Conservation (phyloP, 2,797 vertebrate genomes). For the Enteromius paludinosus region DNA sequence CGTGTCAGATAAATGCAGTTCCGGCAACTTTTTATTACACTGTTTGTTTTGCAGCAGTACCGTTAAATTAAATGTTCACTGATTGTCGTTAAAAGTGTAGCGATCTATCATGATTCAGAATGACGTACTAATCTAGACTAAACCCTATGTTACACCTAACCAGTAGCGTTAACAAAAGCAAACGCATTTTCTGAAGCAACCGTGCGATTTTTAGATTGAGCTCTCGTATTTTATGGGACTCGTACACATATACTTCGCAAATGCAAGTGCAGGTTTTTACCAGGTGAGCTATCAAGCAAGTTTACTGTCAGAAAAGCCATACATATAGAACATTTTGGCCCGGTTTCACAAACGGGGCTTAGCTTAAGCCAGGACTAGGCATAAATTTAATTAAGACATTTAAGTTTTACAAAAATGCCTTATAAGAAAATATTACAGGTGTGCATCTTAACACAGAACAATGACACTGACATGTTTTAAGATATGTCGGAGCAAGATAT, state of each 20-base stretch:
- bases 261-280: not conserved
- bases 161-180: not conserved
- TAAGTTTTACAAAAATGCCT: too few relatives aligned
- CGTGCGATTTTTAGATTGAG: not conserved
- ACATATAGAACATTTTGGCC: not conserved
- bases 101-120: not conserved
- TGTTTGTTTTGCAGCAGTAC: not conserved
- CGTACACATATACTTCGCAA: not conserved
- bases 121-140: not conserved
- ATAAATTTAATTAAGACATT: too few relatives aligned
- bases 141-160: not conserved
- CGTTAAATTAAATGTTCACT: not conserved
- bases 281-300: not conserved
- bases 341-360: too few relatives aligned
- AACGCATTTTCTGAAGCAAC: not conserved
- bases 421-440: too few relatives aligned
- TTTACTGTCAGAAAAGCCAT: not conserved
- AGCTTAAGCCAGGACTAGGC: too few relatives aligned
- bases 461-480: too few relatives aligned
- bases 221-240: not conserved
- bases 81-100: not conserved
- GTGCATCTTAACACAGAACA: too few relatives aligned
- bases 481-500: too few relatives aligned
- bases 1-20: not conserved
- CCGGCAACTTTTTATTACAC: not conserved